Conservation (phyloP, 2,797 vertebrate species). For the Phalanger gymnotis region DNA sequence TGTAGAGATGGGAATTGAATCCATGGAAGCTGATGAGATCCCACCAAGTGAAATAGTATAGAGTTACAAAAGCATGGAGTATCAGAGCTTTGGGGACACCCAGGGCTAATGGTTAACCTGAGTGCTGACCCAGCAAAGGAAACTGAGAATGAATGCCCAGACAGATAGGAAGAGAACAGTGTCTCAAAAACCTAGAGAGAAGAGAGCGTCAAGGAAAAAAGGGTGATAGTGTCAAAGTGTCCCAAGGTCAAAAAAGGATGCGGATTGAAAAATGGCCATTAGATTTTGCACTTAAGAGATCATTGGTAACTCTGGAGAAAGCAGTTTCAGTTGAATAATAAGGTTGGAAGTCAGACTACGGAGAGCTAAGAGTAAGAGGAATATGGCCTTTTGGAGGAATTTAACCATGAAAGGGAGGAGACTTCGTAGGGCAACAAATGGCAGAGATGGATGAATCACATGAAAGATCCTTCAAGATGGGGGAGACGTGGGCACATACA, state of each 20-base stretch:
- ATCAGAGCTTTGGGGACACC: background rate
- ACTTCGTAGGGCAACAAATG: background rate
- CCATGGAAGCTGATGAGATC: background rate
- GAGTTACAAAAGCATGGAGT: background rate
- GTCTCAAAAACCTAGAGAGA: background rate
- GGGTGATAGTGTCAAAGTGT: background rate
- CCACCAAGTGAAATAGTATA: background rate
- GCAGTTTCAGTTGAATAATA: background rate
- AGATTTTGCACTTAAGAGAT: background rate
- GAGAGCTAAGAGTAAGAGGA: background rate
- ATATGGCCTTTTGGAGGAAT: background rate
- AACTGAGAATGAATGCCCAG: background rate
- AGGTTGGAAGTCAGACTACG: background rate
- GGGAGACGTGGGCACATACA: background rate
- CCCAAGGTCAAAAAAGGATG: background rate
- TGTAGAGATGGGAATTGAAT: background rate
- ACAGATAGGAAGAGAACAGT: background rate
- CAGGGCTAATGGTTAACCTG: too few species aligned
- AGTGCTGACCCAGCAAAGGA: background rate
- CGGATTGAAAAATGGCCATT: background rate
- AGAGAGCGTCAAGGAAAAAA: background rate
- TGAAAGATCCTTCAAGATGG: background rate
- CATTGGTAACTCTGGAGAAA: background rate
- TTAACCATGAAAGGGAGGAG: background rate
- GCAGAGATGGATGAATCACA: background rate